A percentile compares a stretch with the other conserved stretches of the same genome.
phyloP scores from a whole-genome alignment of 2,797 vertebrate genomes.

The Schizopygopsis malacanthus region DNA sequence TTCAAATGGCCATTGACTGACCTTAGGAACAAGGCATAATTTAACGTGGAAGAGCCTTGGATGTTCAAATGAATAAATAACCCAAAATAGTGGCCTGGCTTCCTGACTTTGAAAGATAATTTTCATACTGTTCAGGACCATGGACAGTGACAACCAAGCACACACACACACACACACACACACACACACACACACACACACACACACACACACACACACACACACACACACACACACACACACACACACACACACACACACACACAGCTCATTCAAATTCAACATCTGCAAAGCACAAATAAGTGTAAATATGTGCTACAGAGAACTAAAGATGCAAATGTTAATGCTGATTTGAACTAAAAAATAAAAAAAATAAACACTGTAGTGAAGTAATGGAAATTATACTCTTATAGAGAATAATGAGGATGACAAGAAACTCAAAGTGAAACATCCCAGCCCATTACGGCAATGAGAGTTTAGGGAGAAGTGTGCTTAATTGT shows the following conservation, averaged over 20 bases:
- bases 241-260: background rate
- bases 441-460: background rate
- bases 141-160: background rate
- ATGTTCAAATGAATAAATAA: background rate
- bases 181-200: background rate
- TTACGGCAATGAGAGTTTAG: background rate
- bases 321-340: background rate
- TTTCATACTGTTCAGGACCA: background rate
- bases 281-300: background rate
- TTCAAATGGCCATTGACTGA: background rate
- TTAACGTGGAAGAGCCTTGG: background rate
- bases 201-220: too few species aligned
- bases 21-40: too few species aligned
- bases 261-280: background rate
- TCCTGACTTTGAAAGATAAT: background rate
- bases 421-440: background rate
- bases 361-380: too few species aligned
- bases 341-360: background rate
- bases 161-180: background rate
- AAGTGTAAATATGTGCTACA: background rate
- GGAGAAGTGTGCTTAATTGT: background rate
- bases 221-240: background rate
- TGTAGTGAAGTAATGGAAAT: background rate
- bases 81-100: background rate
- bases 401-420: constrained; percentile 5